Base-by-base conservation (phyloP, 2,888 invertebrate species). In the Bunonema sp. region DNA sequence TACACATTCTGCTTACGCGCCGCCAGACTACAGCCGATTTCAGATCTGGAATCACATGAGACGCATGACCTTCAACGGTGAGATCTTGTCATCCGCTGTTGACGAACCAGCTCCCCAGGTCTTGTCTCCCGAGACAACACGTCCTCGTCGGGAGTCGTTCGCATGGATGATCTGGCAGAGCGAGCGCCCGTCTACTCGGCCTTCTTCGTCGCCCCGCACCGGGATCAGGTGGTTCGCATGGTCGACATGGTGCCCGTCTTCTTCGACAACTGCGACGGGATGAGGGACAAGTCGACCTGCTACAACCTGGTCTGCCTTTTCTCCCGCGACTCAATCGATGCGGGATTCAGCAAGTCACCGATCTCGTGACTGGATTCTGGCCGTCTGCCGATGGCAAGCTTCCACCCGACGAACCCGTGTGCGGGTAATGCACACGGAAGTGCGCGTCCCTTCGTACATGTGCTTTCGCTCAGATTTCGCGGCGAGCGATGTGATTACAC, bases 1-100 rank as follows among this genome's bases (percentile, higher is more conserved):
- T n/a, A n/a, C n/a, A n/a, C n/a, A n/a, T n/a, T n/a, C n/a, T n/a
- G n/a, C n/a, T n/a, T n/a, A n/a, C n/a, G n/a, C n/a, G n/a, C n/a
- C n/a, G n/a, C n/a, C n/a, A n/a, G n/a, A n/a, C n/a, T n/a, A n/a
- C n/a, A n/a, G n/a, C n/a, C n/a, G n/a, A n/a, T n/a, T n/a, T n/a
- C n/a, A n/a, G n/a, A 47, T 65, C 16, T 65, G 65, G 65, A 61
- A 61, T 39, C 46, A 54, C 32, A 66, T 66, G 65, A 37, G 65
- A 22, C 42, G 59, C 21, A 43, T 61, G 31, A 45, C 49, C 16
- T 65, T 63, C 34, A 49, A 57, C 4, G 62, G 59, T 51, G 16
- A 20, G 3, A 30, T 38, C 26, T 29, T 22, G 26, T 8, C 36
- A 35, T 37, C 1, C 18, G 16, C 8, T n/a, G 12, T 32, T 10